Evolutionary conservation across 2,888 invertebrate species (phyloP), one percentile per base, ranked within the genome.

Genomic region (Flabesymbios commensalis): DNA sequence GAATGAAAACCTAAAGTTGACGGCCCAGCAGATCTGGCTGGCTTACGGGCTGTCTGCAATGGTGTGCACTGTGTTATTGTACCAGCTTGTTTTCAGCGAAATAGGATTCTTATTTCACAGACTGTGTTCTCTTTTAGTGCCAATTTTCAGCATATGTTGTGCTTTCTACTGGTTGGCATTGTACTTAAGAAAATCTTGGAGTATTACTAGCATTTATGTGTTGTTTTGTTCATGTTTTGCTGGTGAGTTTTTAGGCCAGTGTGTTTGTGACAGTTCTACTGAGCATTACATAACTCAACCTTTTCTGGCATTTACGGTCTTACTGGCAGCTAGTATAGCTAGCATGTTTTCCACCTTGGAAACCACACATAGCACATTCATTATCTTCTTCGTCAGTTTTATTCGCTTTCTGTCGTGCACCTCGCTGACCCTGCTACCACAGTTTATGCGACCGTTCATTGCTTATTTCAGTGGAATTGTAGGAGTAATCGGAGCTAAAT

Each of bases 91-190:
- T n/a, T 65, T 70, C 39, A 75, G 76, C 63, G 78, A 79, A 67
- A 67, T 78, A 49, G 80, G 78, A 39, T 65, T 71, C 45, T 60
- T 78, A 57, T 78, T 80, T 63, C 76, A 78, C 32, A 68, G 76
- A 49, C 57, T 78, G 49, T 78, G 78, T 68, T 73, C 74, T 22
- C 59, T 78, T 3, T 47, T 78, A 31, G 76, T 80, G 29, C 80
- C 81, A 17, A 74, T 79, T 67, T 80, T 81, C 69, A 74, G 77
- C 62, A 74, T 82, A 24, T 61, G 74, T 19, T 79, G 77, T 71
- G 73, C 75, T 49, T 82, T 80, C 61, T 79, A 76, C 67, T 79
- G 79, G 78, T 65, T 81, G 48, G 74, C 81, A 2, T 62, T 82
- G 43, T 78, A 74, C 64, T 71, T 80, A 42, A 72, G 81, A 41